Conservation (phyloP, 2,113 vertebrate species). For the Nettapus auritus region DNA sequence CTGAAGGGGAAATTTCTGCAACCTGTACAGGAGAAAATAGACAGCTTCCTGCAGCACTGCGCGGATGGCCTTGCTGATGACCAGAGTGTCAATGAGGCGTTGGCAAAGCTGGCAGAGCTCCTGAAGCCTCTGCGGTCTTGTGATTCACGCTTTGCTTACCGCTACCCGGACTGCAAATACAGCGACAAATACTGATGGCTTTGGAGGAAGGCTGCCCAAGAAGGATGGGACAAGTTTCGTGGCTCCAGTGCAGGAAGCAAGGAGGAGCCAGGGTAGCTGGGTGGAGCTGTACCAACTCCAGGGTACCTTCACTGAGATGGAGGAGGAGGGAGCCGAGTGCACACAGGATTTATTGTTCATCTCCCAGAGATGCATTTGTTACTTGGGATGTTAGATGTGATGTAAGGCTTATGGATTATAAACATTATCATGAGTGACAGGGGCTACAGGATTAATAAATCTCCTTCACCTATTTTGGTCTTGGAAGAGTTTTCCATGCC, state of each 20-base stretch:
- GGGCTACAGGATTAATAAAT: conserved; percentile 28
- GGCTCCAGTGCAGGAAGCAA: fast-evolving
- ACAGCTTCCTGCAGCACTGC: conserved; percentile 70
- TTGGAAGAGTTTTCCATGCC: conserved; percentile 27
- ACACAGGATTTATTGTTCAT: background rate
- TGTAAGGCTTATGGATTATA: conserved; percentile 1
- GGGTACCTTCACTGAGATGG: background rate
- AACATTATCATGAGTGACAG: background rate
- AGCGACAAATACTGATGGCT: conserved; percentile 64
- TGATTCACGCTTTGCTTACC: conserved; percentile 80
- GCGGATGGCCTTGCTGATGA: background rate
- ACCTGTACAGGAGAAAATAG: conserved; percentile 61
- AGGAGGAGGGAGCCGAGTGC: background rate
- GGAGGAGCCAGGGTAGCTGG: background rate
- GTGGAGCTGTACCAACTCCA: background rate
- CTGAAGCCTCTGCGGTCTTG: conserved; percentile 80
- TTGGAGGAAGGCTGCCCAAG: background rate
- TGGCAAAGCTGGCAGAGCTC: conserved; percentile 67
- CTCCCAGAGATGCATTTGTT: background rate
- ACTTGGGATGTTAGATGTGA: background rate
- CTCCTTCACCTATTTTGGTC: background rate
- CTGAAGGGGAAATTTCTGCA: conserved; percentile 68
- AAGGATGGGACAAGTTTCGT: background rate
- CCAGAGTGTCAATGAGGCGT: background rate
- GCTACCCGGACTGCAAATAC: conserved; percentile 88